A percentile compares a stretch with the other conserved stretches of the same genome.
phyloP scores from a whole-genome alignment of 2,888 invertebrate genomes.

The Agapostemon virescens region DNA sequence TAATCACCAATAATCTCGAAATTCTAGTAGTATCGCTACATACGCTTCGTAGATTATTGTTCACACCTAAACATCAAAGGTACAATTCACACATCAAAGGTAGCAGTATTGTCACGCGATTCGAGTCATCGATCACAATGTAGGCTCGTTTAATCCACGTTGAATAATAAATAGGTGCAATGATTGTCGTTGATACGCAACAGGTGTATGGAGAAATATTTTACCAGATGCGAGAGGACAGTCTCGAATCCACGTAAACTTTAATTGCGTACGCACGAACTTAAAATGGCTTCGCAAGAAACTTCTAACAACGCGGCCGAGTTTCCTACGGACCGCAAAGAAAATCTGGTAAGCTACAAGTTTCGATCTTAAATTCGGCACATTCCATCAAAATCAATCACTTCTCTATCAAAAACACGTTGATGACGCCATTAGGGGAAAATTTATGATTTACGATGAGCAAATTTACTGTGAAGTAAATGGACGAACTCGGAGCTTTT shows the following conservation, averaged over 20 bases:
- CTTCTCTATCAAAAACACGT: not conserved
- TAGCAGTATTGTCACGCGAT: slow-evolving; percentile 31
- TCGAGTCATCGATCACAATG: slow-evolving; percentile 30
- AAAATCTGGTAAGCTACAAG: slow-evolving; percentile 72
- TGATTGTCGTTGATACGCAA: slow-evolving; percentile 71
- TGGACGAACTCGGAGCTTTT: too few relatives aligned
- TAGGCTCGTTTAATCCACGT: slow-evolving; percentile 29
- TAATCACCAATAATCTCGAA: too few relatives aligned
- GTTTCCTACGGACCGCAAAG: slow-evolving; percentile 66
- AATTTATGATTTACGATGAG: too few relatives aligned
- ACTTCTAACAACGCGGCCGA: slow-evolving; percentile 68
- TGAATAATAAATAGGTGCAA: slow-evolving; percentile 21
- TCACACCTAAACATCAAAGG: not conserved
- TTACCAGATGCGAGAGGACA: slow-evolving; percentile 60
- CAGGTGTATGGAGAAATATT: slow-evolving; percentile 74
- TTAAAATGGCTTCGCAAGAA: slow-evolving; percentile 74
- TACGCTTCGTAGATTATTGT: slow-evolving; percentile 20
- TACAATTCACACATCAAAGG: slow-evolving; percentile 30
- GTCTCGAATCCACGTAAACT: slow-evolving; percentile 51
- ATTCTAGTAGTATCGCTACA: not conserved
- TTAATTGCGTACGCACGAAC: slow-evolving; percentile 47
- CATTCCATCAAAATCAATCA: not conserved
- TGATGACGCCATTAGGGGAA: not conserved
- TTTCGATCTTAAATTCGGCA: not conserved
- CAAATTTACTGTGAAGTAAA: too few relatives aligned